Base-by-base conservation (phyloP, 2,888 invertebrate species). In the Lydus trimaculatus region DNA sequence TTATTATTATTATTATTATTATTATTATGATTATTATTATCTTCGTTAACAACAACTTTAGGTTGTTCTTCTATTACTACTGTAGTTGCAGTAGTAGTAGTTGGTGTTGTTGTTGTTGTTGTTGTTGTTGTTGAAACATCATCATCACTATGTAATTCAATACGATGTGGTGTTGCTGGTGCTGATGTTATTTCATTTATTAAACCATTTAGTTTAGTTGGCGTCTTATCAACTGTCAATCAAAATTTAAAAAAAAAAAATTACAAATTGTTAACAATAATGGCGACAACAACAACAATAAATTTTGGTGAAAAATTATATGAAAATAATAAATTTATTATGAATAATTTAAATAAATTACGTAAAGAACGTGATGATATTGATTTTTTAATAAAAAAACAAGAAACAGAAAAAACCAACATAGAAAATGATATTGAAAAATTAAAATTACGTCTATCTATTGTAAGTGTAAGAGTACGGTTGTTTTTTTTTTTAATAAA, bases 391-490 rank as follows among this genome's bases (percentile, higher is more conserved):
- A 80, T 84, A 17, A 76, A 80, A 17, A 81, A 80, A 63, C 84
- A 84, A 65, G 78, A 80, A 68, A 75, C 77, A 59, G 84, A 84
- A 65, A 77, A 81, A 66, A 72, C 73, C 58, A 76, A 75, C 65
- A 73, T 83, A 20, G 76, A 78, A 65, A 75, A 74, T 9, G 82
- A 82, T 67, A 79, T 84, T 63, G 83, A 83, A 73, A 76, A 79
- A 33, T 74, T 83, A 17, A 78, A 79, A n/a, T 83, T 83, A 65
- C 83, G 83, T 71, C 64, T 83, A 61, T 76, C 78, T 52, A 69
- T 82, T 73, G 83, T 84, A 78, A 69, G 73, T 39, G n/a, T n/a
- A n/a, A n/a, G n/a, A n/a, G n/a, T n/a, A n/a, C n/a, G n/a, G n/a
- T n/a, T n/a, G n/a, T n/a, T n/a, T n/a, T n/a, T n/a, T n/a, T n/a